Base-by-base conservation (phyloP, 2,888 invertebrate genomes). In the Trichopoda pennipes region DNA sequence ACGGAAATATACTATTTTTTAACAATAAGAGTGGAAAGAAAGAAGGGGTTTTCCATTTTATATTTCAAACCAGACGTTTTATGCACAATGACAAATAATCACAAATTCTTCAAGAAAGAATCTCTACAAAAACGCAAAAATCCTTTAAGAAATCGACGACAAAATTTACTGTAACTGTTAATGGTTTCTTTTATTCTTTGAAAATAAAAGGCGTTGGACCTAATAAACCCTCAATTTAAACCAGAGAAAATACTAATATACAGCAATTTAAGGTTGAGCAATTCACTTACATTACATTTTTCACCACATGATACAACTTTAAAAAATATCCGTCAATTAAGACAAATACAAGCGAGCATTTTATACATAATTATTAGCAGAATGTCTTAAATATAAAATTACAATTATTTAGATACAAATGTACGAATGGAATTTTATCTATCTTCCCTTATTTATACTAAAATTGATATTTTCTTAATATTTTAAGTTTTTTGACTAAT, bases 1-100 rank as follows among this genome's bases (percentile, higher is more conserved):
- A 51, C 64, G 78, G 77, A 77, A 64, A 63, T 63, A 47, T 23
- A 76, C 7, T n/a, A 53, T 60, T 76, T 44, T n/a, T n/a, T n/a
- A n/a, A n/a, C n/a, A 56, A 53, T 17, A 10, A 35, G 16, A 3
- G 23, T 16, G n/a, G 35, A 75, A 10, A 32, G 17, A 58, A 56
- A 69, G 19, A 14, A 23, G 23, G 38, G 10, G 1, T 38, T 7
- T 38, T 38, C 61, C 17, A n/a, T 53, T 70, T 64, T 38, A 32
- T 51, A 9, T 42, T 44, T 10, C 35, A 9, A 16, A 49, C 44
- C 53, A 77, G 55, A 61, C 61, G 23, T 9, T 47, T 35, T 14
- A 9, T 70, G 38, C 42, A 55, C 56, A 64, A 70, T 19, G 6
- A 49, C 61, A 63, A 70, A 21, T 49, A 49, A 53, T 55, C 9